Evolutionary conservation across 2,797 vertebrate species (phyloP).

Genomic region (Varecia variegata): DNA sequence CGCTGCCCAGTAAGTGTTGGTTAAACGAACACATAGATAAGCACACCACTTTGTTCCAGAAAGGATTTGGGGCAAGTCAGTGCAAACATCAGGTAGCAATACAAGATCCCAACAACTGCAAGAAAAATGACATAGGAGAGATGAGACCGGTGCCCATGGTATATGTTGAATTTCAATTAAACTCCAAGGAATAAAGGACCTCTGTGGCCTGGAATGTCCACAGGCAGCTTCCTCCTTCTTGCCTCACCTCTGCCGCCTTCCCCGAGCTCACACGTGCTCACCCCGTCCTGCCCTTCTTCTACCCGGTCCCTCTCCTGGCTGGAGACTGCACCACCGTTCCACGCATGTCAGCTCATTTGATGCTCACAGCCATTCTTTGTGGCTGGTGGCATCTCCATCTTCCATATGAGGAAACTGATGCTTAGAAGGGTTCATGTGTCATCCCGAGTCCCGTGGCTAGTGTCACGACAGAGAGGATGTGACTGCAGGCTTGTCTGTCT

Average conservation of each 20-base stretch:
- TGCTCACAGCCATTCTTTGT: rapidly evolving
- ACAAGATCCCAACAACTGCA: neutral
- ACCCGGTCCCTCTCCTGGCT: rapidly evolving
- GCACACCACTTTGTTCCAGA: neutral
- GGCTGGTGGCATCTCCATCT: neutral
- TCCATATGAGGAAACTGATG: neutral
- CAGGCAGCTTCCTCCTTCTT: neutral
- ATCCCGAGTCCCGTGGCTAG: rapidly evolving
- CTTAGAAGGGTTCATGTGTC: neutral
- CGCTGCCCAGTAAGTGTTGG: neutral
- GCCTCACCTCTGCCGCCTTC: neutral
- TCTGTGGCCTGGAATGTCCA: rapidly evolving
- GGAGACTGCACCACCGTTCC: rapidly evolving
- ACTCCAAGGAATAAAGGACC: neutral
- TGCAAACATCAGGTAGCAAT: no score
- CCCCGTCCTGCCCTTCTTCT: neutral
- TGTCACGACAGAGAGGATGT: neutral
- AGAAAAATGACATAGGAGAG: neutral
- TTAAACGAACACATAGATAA: no score
- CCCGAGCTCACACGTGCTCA: no score
- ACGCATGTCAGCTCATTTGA: rapidly evolving
- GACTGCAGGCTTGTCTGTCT: neutral
- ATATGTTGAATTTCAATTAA: neutral
- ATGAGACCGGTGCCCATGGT: rapidly evolving
- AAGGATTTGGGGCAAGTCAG: no score